Evolutionary conservation across 2,797 vertebrate genomes (phyloP).

Genomic region (Lacerta bilineata): DNA sequence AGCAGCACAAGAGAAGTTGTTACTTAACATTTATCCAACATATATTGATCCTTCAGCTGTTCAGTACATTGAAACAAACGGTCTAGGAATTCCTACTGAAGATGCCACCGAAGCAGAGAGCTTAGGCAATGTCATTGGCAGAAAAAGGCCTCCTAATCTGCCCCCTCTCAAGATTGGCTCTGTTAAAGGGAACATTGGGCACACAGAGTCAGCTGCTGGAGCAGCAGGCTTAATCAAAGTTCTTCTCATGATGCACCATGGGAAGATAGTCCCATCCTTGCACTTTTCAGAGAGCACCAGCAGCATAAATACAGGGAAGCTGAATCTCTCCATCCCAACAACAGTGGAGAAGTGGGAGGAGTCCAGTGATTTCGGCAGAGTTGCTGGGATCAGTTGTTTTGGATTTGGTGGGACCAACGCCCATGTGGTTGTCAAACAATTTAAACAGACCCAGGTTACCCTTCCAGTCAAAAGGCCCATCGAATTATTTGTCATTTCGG

Average conservation of each 20-base stretch:
- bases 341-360: constrained; percentile 83
- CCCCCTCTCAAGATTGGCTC: constrained; percentile 84
- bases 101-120: constrained; percentile 86
- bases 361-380: constrained; percentile 72
- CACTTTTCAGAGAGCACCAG: constrained; percentile 83
- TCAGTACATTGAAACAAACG: constrained; percentile 90
- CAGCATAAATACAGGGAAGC: constrained; percentile 80
- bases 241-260: constrained; percentile 90
- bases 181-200: constrained; percentile 92
- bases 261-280: constrained; percentile 87
- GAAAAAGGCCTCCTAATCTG: constrained; percentile 73
- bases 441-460: constrained; percentile 65
- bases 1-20: constrained; percentile 85
- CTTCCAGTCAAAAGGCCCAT: constrained; percentile 60
- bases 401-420: constrained; percentile 92
- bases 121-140: constrained; percentile 83
- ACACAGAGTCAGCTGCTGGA: constrained; percentile 91
- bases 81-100: constrained; percentile 88
- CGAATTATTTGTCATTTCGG: constrained; percentile 85
- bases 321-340: constrained; percentile 83
- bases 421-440: constrained; percentile 85
- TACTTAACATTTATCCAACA: constrained; percentile 83
- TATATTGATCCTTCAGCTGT: constrained; percentile 78
- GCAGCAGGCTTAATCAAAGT: constrained; percentile 91
- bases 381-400: constrained; percentile 91